Evolutionary conservation across 2,113 vertebrate species (phyloP).

Genomic region (Entomyzon cyanotis): DNA sequence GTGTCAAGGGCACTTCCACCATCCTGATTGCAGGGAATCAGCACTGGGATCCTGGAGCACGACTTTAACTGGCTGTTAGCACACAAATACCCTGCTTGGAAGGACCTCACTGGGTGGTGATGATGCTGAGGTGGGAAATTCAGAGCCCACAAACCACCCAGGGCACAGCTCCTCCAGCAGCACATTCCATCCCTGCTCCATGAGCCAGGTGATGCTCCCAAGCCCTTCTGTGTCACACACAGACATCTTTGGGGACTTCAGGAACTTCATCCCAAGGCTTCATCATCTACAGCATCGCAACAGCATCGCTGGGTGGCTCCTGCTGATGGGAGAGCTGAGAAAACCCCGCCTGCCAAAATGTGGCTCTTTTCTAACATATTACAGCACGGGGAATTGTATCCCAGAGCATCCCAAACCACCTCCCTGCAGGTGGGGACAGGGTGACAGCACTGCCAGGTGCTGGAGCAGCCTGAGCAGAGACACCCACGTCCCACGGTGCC

Average conservation of each 20-base stretch:
- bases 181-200: neutral
- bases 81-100: neutral
- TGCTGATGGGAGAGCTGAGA: neutral
- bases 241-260: neutral
- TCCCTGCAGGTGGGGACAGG: neutral
- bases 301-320: neutral
- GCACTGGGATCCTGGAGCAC: accelerated
- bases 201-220: accelerated
- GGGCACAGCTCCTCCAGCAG: neutral
- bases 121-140: neutral
- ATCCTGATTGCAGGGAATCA: neutral
- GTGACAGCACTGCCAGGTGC: accelerated
- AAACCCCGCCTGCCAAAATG: accelerated
- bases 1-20: neutral
- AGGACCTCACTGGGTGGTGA: neutral
- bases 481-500: accelerated
- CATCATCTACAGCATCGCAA: neutral
- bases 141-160: neutral
- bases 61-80: neutral
- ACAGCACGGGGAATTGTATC: accelerated
- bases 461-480: neutral
- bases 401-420: neutral
- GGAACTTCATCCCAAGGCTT: accelerated
- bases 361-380: neutral
- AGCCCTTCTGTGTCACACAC: neutral